Conservation (phyloP, 2,888 invertebrate genomes). For the Amiota minor region DNA sequence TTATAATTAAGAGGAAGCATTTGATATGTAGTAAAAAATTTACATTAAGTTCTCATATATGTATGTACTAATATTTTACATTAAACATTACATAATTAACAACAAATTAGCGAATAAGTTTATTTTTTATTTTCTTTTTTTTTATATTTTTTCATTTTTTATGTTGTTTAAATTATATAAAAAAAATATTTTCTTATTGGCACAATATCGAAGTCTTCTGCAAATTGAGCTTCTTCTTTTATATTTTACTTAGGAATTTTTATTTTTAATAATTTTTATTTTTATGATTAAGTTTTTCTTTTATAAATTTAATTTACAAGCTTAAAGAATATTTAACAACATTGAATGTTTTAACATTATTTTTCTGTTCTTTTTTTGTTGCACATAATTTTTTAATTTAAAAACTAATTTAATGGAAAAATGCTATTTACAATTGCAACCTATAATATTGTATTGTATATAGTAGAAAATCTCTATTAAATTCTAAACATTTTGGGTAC, state of each 20-base stretch:
- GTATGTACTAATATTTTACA: constrained; percentile 34
- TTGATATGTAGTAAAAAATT: constrained; percentile 70
- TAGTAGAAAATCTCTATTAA: not conserved
- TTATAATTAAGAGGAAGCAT: constrained; percentile 62
- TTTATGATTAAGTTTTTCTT: constrained; percentile 31
- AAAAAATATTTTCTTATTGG: constrained; percentile 57
- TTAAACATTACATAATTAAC: constrained; percentile 58
- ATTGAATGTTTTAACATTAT: constrained; percentile 70
- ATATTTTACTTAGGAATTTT: constrained; percentile 54
- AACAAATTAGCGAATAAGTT: constrained; percentile 51
- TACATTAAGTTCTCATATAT: constrained; percentile 30
- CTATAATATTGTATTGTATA: not conserved
- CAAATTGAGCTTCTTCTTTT: constrained; percentile 44
- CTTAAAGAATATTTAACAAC: constrained; percentile 73
- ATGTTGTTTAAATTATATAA: constrained; percentile 34
- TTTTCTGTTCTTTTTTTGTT: constrained; percentile 29
- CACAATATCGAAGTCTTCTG: constrained; percentile 72
- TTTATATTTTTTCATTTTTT: constrained; percentile 37
- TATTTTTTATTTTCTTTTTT: constrained; percentile 35
- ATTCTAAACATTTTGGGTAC: constrained; percentile 32
- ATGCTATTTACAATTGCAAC: constrained; percentile 27
- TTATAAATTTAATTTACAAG: constrained; percentile 59
- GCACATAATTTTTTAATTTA: constrained; percentile 40
- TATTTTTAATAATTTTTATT: constrained; percentile 40
- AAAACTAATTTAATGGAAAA: constrained; percentile 14